phyloP scores from a whole-genome alignment of 2,888 invertebrate species.

The Auanema sp. region DNA sequence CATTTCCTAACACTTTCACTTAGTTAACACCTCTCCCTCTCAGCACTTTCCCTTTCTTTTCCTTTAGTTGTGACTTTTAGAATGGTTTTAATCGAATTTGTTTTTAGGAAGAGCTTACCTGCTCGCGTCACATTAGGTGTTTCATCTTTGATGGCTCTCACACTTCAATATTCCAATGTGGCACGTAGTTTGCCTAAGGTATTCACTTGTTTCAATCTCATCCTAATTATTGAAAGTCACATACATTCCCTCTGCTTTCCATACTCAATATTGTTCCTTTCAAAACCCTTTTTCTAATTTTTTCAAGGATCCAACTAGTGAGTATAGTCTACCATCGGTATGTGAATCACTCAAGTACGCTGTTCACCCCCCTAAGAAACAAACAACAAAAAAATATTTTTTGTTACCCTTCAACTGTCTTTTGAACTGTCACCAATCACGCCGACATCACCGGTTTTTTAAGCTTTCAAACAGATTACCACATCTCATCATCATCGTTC shows the following conservation, averaged over 20 bases:
- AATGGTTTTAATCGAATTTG: background rate
- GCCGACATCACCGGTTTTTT: background rate
- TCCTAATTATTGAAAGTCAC: background rate
- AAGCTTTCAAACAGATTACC: background rate
- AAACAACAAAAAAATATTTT: too few relatives aligned
- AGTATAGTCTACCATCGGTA: conserved; percentile 22
- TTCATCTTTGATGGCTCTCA: conserved; percentile 62
- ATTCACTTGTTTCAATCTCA: background rate
- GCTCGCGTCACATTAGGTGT: conserved; percentile 59
- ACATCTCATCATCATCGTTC: background rate
- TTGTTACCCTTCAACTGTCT: too few relatives aligned
- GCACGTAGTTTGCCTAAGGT: conserved; percentile 61
- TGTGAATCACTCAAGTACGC: background rate
- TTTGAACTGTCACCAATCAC: too few relatives aligned
- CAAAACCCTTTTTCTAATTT: background rate
- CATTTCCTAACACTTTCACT: background rate
- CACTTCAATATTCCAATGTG: conserved; percentile 62
- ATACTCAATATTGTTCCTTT: background rate
- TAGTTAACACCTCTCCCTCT: background rate
- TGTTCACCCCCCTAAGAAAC: too few relatives aligned
- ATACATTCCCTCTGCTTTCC: conserved; percentile 1
- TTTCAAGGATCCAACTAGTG: conserved; percentile 15
- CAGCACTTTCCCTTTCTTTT: background rate
- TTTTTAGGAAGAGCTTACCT: conserved; percentile 42
- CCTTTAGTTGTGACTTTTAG: background rate